A percentile compares a stretch with the other conserved stretches of the same genome.
These are phyloP conservation scores for Harpagifer antarcticus DNA, from an alignment of 2,797 vertebrate genomes.

Conservation along the genomic window DNA sequence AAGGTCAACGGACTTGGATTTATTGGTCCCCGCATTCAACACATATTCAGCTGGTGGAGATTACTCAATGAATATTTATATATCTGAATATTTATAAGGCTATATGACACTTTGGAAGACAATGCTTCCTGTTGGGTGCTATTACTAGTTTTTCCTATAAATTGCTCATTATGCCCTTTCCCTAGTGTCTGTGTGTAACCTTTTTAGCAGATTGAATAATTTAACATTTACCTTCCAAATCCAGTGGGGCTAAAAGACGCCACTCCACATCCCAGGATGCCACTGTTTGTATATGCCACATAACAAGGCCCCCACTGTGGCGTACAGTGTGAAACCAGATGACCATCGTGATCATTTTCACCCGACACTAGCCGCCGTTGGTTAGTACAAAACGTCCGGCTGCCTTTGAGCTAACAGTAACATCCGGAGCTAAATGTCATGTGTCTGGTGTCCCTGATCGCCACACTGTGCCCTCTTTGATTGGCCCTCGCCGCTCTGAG, in stretches of 20 bases:
- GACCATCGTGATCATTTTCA: constrained; percentile 41
- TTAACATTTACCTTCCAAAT: constrained; percentile 79
- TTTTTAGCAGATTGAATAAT: constrained; percentile 78
- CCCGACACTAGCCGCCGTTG: constrained; percentile 22
- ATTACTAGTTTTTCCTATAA: constrained; percentile 74
- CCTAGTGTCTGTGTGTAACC: constrained; percentile 71
- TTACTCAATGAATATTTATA: constrained; percentile 81
- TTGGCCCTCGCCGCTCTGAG: constrained; percentile 32
- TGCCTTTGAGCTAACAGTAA: constrained; percentile 41
- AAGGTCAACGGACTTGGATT: constrained; percentile 77
- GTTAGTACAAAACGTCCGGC: constrained; percentile 44
- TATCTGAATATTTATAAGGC: constrained; percentile 82
- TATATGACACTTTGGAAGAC: constrained; percentile 80
- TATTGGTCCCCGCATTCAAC: constrained; percentile 71
- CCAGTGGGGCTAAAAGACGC: constrained; percentile 66
- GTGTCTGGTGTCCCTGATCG: constrained; percentile 43
- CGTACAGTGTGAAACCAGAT: constrained; percentile 40
- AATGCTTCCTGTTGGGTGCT: constrained; percentile 79
- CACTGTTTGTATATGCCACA: constrained; percentile 44
- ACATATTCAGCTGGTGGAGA: constrained; percentile 71
- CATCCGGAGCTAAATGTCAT: constrained; percentile 59
- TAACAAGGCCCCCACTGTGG: constrained; percentile 40
- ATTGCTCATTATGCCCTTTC: constrained; percentile 73
- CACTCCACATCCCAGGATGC: constrained; percentile 51
- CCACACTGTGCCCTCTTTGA: constrained; percentile 56